Evolutionary conservation across 2,888 invertebrate species (phyloP), one percentile per base, ranked within the genome.

Genomic region (Rhorus exstirpatorius): DNA sequence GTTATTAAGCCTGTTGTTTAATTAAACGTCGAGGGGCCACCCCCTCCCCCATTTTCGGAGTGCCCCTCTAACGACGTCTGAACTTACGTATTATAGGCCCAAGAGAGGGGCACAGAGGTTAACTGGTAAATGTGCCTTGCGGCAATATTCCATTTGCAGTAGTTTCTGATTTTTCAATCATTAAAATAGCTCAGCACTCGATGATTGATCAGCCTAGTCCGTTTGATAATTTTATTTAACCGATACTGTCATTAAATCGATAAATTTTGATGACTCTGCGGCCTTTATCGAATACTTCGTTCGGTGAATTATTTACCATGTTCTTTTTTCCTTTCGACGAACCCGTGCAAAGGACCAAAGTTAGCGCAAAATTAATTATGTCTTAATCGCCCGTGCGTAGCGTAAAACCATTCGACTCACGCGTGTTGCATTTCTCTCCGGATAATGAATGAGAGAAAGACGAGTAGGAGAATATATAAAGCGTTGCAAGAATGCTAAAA

Each of bases 1-100:
- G 87, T 89, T 88, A 89, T 88, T 87, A 88, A 79, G 84, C 81
- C 84, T 86, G 75, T 86, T 86, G 86, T 89, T 72, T 80, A 84
- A 81, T 84, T 84, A 84, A 84, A 55, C 53, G 44, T 72, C 72
- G 53, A 12, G 14, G 14, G 51, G 26, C 17, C 49, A 31, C 21
- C 55, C 41, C 53, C 77, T 19, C 51, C 21, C 55, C 41, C 53
- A 72, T 19, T 67, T 67, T 67, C n/a, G 38, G 14, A 21, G 49
- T 74, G 55, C 61, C 61, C 51, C 46, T 53, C 53, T 72, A 76
- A 79, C 60, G 81, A 79, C 58, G 8, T 63, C 17, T 17, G 55
- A 46, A 61, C 24, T 49, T 60, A 35, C 17, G 19, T 21, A 51
- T 7, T 6, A 38, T 10, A 21, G 3, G 46, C 8, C 31, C 12